Base-by-base conservation (phyloP, 2,113 vertebrate genomes). In the Tichodroma muraria region DNA sequence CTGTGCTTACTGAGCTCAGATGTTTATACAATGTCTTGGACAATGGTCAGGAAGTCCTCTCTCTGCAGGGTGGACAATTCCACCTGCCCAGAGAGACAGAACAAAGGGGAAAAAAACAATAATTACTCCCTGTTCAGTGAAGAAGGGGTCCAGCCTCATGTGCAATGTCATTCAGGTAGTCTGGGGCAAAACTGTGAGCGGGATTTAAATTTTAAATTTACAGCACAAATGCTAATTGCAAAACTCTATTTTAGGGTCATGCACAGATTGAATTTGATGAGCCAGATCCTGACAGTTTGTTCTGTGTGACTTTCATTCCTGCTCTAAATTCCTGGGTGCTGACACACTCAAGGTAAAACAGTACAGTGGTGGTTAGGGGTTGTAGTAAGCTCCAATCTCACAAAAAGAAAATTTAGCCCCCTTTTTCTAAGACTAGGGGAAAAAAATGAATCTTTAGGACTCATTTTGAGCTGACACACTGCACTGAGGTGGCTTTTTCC, bases 401-500 rank as follows among this genome's bases (percentile, higher is more conserved):
- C 44, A 85, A 40, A 83, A 20, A 9, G 3, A 66, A 66, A 85
- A 83, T 69, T 33, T 42, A 85, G 11, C 35, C 24, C 16, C 16
- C 14, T 72, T 64, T 37, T 69, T 66, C 42, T 65, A 42, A 40
- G 17, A 18, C 19, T 13, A 47, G 10, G 8, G 17, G n/a, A 18
- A 35, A 63, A 91, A 59, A 49, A 2, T 45, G 37, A 40, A 35
- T 61, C 24, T 53, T 65, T 50, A 57, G 40, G 84, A 65, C 35
- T 73, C 9, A 8, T 85, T 92, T 76, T 47, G 91, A 95, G 93
- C 87, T 91, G 79, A 72, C 86, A 80, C 81, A 37, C 42, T 78
- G 91, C 89, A 83, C 60, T 0, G 8, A 88, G 79, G 88, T 94
- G 91, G 69, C 83, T 86, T 95, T 97, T 86, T 66, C 90, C 88